Percentiles rank a stretch among this genome's conserved stretches.
These are phyloP conservation scores for Drosophila cardini DNA, from an alignment of 1,140 invertebrate genomes.

Conservation along the genomic window DNA sequence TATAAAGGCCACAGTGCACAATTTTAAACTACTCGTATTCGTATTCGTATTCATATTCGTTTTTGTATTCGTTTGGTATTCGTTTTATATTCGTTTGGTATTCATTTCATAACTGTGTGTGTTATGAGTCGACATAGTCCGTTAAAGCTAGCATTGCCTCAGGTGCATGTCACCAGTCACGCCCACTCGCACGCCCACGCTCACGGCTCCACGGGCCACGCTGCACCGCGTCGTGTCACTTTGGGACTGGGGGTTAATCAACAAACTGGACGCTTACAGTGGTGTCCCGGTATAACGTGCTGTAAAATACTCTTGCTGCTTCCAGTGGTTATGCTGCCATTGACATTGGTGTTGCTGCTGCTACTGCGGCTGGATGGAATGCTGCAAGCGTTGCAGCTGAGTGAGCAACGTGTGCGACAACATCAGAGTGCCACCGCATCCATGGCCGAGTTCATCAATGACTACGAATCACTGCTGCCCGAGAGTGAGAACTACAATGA, in stretches of 20 bases:
- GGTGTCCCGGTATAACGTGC: conserved; percentile 81
- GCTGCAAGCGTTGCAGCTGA: conserved; percentile 68
- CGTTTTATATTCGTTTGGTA: neutral
- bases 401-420: conserved; percentile 50
- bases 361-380: conserved; percentile 81
- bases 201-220: neutral
- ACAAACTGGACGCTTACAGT: conserved; percentile 81
- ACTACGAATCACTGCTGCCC: conserved; percentile 58
- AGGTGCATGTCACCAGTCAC: conserved; percentile 52
- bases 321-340: conserved; percentile 82
- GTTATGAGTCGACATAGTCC: conserved; percentile 69
- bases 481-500: conserved; percentile 65
- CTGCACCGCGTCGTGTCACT: conserved; percentile 41
- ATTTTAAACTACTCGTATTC: conserved; percentile 17
- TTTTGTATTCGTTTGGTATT: conserved; percentile 25
- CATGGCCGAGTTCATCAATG: conserved; percentile 45
- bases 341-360: conserved; percentile 77
- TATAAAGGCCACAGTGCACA: conserved; percentile 66
- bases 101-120: neutral
- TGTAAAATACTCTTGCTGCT: conserved; percentile 79
- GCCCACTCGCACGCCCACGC: neutral
- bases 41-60: conserved; percentile 8
- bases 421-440: conserved; percentile 23
- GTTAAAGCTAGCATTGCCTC: conserved; percentile 66
- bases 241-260: conserved; percentile 75